These are phyloP conservation scores for Tetramorium alpestre DNA, from an alignment of 1,140 invertebrate genomes.

Conservation along the genomic window DNA sequence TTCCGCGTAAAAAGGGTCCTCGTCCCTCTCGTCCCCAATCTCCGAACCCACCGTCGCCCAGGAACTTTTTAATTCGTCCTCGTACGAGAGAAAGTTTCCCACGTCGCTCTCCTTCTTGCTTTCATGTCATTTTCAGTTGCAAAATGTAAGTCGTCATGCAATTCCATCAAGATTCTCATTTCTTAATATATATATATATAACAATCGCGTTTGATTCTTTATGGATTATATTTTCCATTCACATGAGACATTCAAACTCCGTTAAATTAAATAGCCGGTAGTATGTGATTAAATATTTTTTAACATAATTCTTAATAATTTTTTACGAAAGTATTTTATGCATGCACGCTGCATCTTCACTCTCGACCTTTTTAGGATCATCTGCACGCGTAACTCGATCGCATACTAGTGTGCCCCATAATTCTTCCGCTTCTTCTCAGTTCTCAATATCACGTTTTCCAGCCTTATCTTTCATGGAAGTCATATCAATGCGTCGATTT, in stretches of 20 bases:
- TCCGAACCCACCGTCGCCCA: neutral
- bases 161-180: neutral
- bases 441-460: neutral
- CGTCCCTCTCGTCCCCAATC: constrained; percentile 12
- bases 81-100: constrained; percentile 57
- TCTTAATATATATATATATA: neutral
- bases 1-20: constrained; percentile 62
- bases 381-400: neutral
- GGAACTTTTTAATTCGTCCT: constrained; percentile 73
- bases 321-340: neutral
- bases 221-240: neutral
- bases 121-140: constrained; percentile 52
- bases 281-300: neutral
- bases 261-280: neutral
- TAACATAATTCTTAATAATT: constrained; percentile 9
- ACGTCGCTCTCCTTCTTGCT: constrained; percentile 23
- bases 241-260: neutral
- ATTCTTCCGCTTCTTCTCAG: neutral
- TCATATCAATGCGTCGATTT: neutral
- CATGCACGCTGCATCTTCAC: neutral
- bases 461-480: neutral
- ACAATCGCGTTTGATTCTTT: neutral
- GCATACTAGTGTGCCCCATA: too few relatives aligned
- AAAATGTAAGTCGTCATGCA: constrained; percentile 32
- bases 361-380: neutral